Evolutionary conservation across 2,888 invertebrate species (phyloP).

Genomic region (Unio pictorum): DNA sequence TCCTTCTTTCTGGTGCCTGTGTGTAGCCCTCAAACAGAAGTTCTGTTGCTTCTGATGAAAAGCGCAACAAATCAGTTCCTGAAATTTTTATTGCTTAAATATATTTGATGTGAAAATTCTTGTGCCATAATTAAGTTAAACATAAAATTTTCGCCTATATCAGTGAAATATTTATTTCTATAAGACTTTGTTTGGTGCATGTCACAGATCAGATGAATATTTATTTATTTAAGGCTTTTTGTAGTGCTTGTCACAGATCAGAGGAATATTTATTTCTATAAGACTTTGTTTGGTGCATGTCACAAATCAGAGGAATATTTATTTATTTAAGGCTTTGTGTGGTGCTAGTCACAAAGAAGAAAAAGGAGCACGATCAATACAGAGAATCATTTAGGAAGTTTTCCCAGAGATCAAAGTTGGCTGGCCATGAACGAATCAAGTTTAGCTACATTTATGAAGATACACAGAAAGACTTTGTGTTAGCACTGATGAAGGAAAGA

Average conservation of each 20-base stretch:
- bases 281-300: constrained; percentile 85
- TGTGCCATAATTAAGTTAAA: too few relatives aligned
- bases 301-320: constrained; percentile 72
- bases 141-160: too few relatives aligned
- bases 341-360: constrained; percentile 81
- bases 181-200: too few relatives aligned
- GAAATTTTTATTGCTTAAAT: too few relatives aligned
- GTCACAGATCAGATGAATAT: too few relatives aligned
- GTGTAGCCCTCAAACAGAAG: too few relatives aligned
- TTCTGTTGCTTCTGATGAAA: too few relatives aligned
- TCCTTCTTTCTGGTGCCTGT: too few relatives aligned
- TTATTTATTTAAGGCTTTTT: constrained; percentile 74
- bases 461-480: constrained; percentile 86
- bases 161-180: too few relatives aligned
- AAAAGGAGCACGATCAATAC: constrained; percentile 76
- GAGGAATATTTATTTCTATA: constrained; percentile 5
- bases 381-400: constrained; percentile 82
- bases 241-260: constrained; percentile 82
- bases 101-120: too few relatives aligned
- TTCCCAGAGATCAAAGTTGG: constrained; percentile 73
- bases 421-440: constrained; percentile 78
- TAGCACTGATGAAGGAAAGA: constrained; percentile 77
- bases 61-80: too few relatives aligned
- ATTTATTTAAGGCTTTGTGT: constrained; percentile 77
- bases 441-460: constrained; percentile 91